phyloP scores from a whole-genome alignment of 2,888 invertebrate species.

The Amorpha juglandis region DNA sequence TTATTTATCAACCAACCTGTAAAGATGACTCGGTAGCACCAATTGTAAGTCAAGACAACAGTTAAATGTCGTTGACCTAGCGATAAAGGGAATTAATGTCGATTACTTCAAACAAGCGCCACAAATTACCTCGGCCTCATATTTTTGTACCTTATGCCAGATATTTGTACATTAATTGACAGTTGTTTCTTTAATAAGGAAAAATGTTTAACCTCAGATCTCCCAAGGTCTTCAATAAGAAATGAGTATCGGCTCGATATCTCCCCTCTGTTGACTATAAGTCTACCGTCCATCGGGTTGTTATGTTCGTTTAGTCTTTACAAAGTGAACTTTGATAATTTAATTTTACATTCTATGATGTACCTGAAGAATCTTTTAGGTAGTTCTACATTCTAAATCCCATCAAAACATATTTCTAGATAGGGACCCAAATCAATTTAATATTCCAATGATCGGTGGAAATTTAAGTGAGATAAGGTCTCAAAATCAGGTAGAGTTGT shows the following conservation, averaged over 20 bases:
- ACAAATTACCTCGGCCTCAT: constrained; percentile 31
- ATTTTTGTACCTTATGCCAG: background rate
- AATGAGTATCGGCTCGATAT: background rate
- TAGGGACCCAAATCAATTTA: no score
- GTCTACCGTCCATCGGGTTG: background rate
- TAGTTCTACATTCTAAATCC: background rate
- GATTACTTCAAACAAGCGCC: constrained; percentile 44
- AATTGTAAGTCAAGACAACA: constrained; percentile 1
- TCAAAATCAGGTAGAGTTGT: no score
- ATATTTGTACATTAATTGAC: background rate
- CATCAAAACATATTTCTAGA: no score
- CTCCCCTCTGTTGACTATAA: background rate
- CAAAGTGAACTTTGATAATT: no score
- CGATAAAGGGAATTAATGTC: constrained; percentile 40
- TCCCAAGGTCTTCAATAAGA: constrained; percentile 3
- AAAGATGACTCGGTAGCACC: background rate
- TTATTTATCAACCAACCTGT: background rate
- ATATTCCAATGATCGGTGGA: no score
- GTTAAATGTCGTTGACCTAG: constrained; percentile 8
- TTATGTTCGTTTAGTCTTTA: constrained; percentile 1
- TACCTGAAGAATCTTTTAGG: background rate
- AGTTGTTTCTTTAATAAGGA: constrained; percentile 7
- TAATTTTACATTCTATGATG: background rate
- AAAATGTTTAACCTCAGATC: background rate
- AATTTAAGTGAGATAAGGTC: no score